Conservation (phyloP, 2,888 invertebrate species). For the Heliconius ismenius region DNA sequence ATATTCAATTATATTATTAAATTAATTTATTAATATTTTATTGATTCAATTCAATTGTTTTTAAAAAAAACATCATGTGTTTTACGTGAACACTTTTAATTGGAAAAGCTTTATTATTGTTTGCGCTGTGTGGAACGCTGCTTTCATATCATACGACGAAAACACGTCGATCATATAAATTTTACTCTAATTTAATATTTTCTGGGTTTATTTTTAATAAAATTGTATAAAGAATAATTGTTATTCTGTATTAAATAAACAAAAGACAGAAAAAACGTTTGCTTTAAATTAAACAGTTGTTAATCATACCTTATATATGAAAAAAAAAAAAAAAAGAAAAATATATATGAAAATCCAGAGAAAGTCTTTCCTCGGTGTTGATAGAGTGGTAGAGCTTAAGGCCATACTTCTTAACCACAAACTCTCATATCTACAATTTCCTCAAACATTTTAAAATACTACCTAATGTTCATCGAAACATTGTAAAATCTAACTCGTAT, state of each 20-base stretch:
- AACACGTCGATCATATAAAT: conserved; percentile 32
- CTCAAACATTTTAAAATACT: too few species aligned
- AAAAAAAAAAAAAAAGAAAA: too few species aligned
- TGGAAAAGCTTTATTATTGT: conserved; percentile 14
- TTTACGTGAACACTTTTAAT: conserved; percentile 19
- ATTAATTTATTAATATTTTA: neutral
- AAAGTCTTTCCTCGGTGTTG: neutral
- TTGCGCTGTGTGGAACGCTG: conserved; percentile 1
- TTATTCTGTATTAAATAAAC: neutral
- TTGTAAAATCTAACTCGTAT: neutral
- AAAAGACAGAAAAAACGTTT: neutral
- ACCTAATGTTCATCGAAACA: neutral
- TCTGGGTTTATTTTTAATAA: conserved; percentile 2
- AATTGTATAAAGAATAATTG: conserved; percentile 28
- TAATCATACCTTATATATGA: too few species aligned
- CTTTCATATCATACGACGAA: conserved; percentile 23
- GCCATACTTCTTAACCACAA: too few species aligned
- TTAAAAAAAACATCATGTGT: neutral
- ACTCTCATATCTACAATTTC: too few species aligned
- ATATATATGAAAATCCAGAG: neutral
- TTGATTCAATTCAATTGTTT: neutral
- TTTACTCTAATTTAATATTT: conserved; percentile 35
- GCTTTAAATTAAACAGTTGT: neutral
- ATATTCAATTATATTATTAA: neutral
- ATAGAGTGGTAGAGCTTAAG: too few species aligned